Conservation (phyloP, 2,113 vertebrate genomes). For the Myxocyprinus asiaticus region DNA sequence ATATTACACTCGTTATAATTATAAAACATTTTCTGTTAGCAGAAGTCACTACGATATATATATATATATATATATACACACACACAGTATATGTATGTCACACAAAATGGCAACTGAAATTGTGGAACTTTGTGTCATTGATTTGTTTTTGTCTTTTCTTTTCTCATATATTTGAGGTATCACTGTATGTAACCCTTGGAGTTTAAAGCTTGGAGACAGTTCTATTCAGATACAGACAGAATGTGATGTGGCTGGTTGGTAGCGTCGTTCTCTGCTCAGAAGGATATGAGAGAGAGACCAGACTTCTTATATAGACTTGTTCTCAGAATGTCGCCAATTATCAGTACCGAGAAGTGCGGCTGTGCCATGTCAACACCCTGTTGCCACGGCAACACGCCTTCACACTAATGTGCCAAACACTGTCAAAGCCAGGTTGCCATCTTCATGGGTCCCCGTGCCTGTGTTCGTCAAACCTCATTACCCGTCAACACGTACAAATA, state of each 20-base stretch:
- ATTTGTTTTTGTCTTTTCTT: conserved; percentile 33
- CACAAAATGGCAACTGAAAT: conserved; percentile 68
- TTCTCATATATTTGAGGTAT: conserved; percentile 48
- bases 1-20: conserved; percentile 77
- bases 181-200: conserved; percentile 56
- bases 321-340: conserved; percentile 68
- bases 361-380: conserved; percentile 68
- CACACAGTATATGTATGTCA: conserved; percentile 55
- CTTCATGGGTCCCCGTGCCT: neutral
- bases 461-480: conserved; percentile 52
- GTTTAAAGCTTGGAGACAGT: conserved; percentile 44
- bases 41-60: conserved; percentile 69
- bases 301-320: conserved; percentile 41
- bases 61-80: too few species aligned
- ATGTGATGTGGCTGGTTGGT: conserved; percentile 55
- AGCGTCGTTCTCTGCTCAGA: conserved; percentile 53
- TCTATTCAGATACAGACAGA: conserved; percentile 33
- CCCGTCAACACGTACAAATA: conserved; percentile 45
- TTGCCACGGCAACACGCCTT: conserved; percentile 68
- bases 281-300: conserved; percentile 55
- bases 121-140: conserved; percentile 62
- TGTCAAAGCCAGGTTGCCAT: conserved; percentile 40
- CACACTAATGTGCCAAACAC: conserved; percentile 62
- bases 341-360: conserved; percentile 59
- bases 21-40: conserved; percentile 79